Evolutionary conservation across 2,113 vertebrate genomes (phyloP), one percentile per base, ranked within the genome.

Genomic region (Pachyramphus minor): DNA sequence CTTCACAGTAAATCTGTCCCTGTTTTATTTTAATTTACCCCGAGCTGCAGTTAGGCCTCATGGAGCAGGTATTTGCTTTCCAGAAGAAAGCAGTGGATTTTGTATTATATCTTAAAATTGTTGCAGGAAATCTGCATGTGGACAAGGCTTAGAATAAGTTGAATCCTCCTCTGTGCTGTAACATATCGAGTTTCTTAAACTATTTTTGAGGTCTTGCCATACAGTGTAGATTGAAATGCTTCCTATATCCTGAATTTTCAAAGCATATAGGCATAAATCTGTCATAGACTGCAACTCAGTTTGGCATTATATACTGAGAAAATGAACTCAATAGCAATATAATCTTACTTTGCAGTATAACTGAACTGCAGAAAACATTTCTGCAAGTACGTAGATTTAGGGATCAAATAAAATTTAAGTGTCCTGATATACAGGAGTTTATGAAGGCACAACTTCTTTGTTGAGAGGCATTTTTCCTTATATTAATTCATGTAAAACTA

Each of bases 291-390:
- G 93, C 97, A 98, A 84, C 95, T 97, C 81, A 50, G 84, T 95
- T 97, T 97, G 95, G 92, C 97, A 83, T 98, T 97, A 97, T 96
- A 96, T 95, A 97, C 93, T 93, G 97, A 97, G 96, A 96, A 98
- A 98, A 98, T 97, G 93, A 98, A 97, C 96, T 97, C 94, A 95
- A 63, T 96, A 98, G 95, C 96, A 96, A 97, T 97, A 98, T 97
- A 97, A 97, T 98, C 97, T 97, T 97, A 97, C 96, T 98, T 98
- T 98, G 93, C 95, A 97, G 96, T 98, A 97, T 97, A 98, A 97
- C 96, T 89, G 95, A 98, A 97, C 96, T 95, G 63, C 35, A 97
- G 91, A 97, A 97, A 97, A 95, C 95, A 97, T 96, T 97, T 97
- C 82, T 93, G 92, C 78, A 98, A 97, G 96, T 97, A 97, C 71